Evolutionary conservation across 2,888 invertebrate genomes (phyloP).

Genomic region (Drosophila acutilabella): DNA sequence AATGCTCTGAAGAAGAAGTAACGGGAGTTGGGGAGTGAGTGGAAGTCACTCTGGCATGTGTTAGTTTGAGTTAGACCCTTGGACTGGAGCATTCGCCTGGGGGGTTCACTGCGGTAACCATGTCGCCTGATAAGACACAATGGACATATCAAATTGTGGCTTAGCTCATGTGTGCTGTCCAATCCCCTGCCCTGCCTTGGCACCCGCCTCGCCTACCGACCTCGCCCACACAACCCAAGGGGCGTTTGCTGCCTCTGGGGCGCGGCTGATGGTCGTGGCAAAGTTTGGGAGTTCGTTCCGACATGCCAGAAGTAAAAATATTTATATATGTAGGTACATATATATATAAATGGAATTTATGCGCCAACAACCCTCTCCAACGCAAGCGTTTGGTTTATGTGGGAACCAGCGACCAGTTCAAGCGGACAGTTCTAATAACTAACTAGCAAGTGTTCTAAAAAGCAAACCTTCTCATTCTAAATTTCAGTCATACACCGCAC

Average conservation of each 20-base stretch:
- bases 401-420: conserved; percentile 56
- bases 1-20: no score
- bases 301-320: conserved; percentile 58
- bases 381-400: conserved; percentile 52
- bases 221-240: conserved; percentile 26
- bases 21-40: conserved; percentile 11
- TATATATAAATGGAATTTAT: conserved; percentile 78
- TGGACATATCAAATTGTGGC: conserved; percentile 84
- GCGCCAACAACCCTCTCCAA: conserved; percentile 43
- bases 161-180: conserved; percentile 62
- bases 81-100: conserved; percentile 57
- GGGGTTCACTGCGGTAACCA: conserved; percentile 76
- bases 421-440: conserved; percentile 61
- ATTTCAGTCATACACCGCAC: conserved; percentile 8
- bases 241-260: conserved; percentile 57
- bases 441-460: conserved; percentile 48
- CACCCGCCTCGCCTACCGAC: neutral
- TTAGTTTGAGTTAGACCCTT: conserved; percentile 66
- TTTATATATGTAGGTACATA: conserved; percentile 24
- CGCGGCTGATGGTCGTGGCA: conserved; percentile 44
- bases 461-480: conserved; percentile 17
- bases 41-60: conserved; percentile 52
- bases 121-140: conserved; percentile 84
- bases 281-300: conserved; percentile 37
- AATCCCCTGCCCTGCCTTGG: neutral